phyloP scores from a whole-genome alignment of 2,797 vertebrate genomes.

The Pangasius sanitwongsei region DNA sequence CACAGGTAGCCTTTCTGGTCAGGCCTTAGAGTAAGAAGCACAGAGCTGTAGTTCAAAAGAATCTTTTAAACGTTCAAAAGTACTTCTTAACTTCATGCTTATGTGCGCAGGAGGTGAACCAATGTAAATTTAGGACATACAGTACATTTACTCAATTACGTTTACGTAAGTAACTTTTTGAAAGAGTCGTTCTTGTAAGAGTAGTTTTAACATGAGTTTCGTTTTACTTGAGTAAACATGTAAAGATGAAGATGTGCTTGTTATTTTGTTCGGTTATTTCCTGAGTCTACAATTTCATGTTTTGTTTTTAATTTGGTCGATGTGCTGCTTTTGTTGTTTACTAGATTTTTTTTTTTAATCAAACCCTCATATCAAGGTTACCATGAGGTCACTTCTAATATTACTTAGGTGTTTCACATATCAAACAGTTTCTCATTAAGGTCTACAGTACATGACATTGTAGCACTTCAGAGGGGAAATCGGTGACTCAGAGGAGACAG shows the following conservation, averaged over 20 bases:
- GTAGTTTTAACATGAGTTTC: not conserved
- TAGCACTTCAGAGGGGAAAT: not conserved
- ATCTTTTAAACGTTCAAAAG: not conserved
- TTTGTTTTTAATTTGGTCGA: not conserved
- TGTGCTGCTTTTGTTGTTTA: not conserved
- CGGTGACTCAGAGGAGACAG: not conserved
- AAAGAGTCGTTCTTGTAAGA: not conserved
- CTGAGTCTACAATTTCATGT: not conserved
- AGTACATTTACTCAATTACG: not conserved
- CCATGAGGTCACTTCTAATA: not conserved
- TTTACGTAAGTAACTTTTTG: not conserved
- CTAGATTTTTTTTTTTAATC: not conserved
- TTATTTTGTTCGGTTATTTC: not conserved
- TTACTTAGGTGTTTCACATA: not conserved
- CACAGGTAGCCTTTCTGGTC: conserved; percentile 8
- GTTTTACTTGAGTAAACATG: not conserved
- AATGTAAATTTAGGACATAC: not conserved
- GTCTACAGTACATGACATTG: not conserved
- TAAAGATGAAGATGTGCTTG: not conserved
- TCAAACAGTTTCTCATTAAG: not conserved
- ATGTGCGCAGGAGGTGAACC: not conserved
- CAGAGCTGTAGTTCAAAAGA: not conserved
- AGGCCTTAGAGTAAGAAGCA: not conserved
- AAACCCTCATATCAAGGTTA: not conserved
- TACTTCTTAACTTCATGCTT: not conserved